Base-by-base conservation (phyloP, 2,113 vertebrate genomes). In the Tragelaphus buxtoni region DNA sequence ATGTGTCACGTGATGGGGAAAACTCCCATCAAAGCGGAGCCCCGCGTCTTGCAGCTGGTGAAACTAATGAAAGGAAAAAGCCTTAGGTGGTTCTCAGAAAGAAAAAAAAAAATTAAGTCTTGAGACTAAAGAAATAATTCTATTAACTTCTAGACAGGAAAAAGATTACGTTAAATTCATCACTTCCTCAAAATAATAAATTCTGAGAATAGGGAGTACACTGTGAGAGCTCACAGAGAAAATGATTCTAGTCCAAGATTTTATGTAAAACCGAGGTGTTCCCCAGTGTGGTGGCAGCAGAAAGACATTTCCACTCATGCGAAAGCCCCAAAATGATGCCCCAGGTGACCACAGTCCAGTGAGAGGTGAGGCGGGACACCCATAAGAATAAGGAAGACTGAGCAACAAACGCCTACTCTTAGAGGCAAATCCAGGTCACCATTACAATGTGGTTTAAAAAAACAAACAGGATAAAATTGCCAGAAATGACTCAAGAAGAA, bases 281-380 rank as follows among this genome's bases (percentile, higher is more conserved):
- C 26, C 11, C 17, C 28, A 5, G 16, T 56, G 58, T 47, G 18
- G 17, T 16, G 5, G 56, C 14, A 42, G 60, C 12, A n/a, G 7
- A 4, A 74, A 61, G 35, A 60, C 60, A 10, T 12, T 82, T 53
- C 58, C 61, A 28, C 12, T 58, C 18, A 56, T 2, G 30, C 12
- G 47, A 42, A 91, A 79, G 11, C 16, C n/a, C n/a, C 17, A 55
- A 35, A 55, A 51, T 51, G 1, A 42, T 9, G 51, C 49, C 65
- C 20, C 32, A 56, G 47, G 56, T 8, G n/a, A 2, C 49, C 79
- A 14, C 18, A 20, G 9, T 51, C 32, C 35, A 32, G 4, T 14
- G 32, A n/a, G 8, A 20, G 17, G 24, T 1, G 32, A 39, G 24
- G 3, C 0, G 1, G 81, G 60, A n/a, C 49, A 42, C 32, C 24